phyloP scores from a whole-genome alignment of 2,888 invertebrate species.

The Zonitis immaculata region DNA sequence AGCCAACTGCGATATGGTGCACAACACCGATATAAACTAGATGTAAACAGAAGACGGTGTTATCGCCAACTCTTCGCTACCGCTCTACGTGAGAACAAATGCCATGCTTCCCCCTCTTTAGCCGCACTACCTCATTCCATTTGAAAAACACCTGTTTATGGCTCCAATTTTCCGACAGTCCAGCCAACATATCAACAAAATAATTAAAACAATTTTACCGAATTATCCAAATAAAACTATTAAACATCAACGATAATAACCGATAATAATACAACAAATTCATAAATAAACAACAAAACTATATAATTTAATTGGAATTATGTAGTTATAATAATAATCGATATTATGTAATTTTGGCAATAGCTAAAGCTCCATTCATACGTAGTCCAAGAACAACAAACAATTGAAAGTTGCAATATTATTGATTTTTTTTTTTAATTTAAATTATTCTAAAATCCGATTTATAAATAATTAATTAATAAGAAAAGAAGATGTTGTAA shows the following conservation, averaged over 20 bases:
- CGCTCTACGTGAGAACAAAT: constrained; percentile 45
- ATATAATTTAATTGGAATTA: background rate
- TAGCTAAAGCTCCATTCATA: constrained; percentile 11
- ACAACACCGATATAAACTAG: background rate
- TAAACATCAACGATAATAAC: background rate
- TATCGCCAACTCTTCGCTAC: constrained; percentile 31
- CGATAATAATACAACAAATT: background rate
- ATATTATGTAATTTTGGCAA: constrained; percentile 19
- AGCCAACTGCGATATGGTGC: background rate
- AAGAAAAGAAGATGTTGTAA: background rate
- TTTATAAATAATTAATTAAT: background rate
- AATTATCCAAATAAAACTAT: background rate
- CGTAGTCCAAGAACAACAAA: background rate
- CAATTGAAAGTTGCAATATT: constrained; percentile 5
- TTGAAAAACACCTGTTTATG: constrained; percentile 76
- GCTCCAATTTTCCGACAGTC: constrained; percentile 65
- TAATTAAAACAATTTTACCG: background rate
- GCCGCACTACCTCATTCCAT: constrained; percentile 55
- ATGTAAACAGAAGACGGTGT: constrained; percentile 16
- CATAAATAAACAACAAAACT: background rate
- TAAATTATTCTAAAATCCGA: background rate
- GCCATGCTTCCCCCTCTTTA: constrained; percentile 43
- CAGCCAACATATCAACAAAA: constrained; percentile 47
- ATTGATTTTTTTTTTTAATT: constrained; percentile 3
- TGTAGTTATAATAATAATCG: background rate